Conservation (phyloP, 2,888 invertebrate genomes). For the Furcula furcula region DNA sequence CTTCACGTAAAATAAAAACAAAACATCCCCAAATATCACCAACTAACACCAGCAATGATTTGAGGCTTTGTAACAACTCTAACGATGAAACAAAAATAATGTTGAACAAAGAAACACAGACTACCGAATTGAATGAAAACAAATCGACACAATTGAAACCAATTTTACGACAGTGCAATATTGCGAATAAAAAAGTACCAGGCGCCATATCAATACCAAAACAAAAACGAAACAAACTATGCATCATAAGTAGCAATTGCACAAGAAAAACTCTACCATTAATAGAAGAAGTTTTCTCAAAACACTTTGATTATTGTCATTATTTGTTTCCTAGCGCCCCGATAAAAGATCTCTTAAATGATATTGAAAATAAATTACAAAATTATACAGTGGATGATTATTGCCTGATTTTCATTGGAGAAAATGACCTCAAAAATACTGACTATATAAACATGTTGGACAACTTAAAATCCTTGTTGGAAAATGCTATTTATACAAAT, state of each 20-base stretch:
- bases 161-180: neutral
- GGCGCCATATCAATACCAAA: neutral
- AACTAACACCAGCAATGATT: too few relatives aligned
- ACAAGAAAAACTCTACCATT: conserved; percentile 1
- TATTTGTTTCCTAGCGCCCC: neutral
- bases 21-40: too few relatives aligned
- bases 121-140: neutral
- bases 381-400: conserved; percentile 5
- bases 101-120: neutral
- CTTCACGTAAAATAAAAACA: too few relatives aligned
- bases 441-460: too few relatives aligned
- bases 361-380: conserved; percentile 2
- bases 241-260: conserved; percentile 2
- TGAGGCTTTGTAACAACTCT: too few relatives aligned
- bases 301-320: conserved; percentile 1
- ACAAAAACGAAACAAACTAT: neutral
- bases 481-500: too few relatives aligned
- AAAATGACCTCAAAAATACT: conserved; percentile 1
- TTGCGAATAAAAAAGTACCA: neutral
- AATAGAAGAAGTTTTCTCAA: conserved; percentile 5
- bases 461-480: too few relatives aligned
- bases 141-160: too few relatives aligned
- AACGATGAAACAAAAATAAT: too few relatives aligned
- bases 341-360: neutral
- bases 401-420: conserved; percentile 3